Evolutionary conservation across 2,888 invertebrate genomes (phyloP).

Genomic region (Tridacna gigas): DNA sequence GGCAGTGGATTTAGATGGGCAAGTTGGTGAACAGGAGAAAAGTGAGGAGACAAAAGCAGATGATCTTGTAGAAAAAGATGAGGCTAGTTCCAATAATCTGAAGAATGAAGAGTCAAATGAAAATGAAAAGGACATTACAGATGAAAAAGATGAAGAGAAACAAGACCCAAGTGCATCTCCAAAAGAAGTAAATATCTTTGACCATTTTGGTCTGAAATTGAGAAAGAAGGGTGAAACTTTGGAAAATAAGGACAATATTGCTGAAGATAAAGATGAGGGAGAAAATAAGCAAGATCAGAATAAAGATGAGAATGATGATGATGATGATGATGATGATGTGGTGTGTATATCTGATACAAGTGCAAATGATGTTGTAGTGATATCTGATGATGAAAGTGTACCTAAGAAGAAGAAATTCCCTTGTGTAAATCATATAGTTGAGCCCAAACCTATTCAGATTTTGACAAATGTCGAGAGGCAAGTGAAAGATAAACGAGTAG

Average conservation of each 20-base stretch:
- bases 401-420: slow-evolving; percentile 38
- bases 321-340: slow-evolving; percentile 21
- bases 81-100: not conserved
- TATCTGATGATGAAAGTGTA: slow-evolving; percentile 44
- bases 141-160: slow-evolving; percentile 28
- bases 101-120: not conserved
- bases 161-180: not conserved
- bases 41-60: not conserved
- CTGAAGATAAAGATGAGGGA: not conserved
- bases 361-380: slow-evolving; percentile 34
- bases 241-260: no score
- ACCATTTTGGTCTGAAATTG: slow-evolving; percentile 54
- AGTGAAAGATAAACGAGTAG: slow-evolving; percentile 62
- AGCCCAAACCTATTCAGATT: slow-evolving; percentile 70
- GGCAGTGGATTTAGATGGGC: not conserved
- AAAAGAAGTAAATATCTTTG: slow-evolving; percentile 49
- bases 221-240: slow-evolving; percentile 22
- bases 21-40: not conserved
- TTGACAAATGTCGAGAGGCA: slow-evolving; percentile 65
- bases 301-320: not conserved
- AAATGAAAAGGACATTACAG: not conserved
- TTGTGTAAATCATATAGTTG: slow-evolving; percentile 60
- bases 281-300: not conserved
- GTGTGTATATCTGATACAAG: slow-evolving; percentile 38
- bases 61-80: not conserved